Conservation (phyloP, 1,140 invertebrate genomes). For the Drosophila setifemur region DNA sequence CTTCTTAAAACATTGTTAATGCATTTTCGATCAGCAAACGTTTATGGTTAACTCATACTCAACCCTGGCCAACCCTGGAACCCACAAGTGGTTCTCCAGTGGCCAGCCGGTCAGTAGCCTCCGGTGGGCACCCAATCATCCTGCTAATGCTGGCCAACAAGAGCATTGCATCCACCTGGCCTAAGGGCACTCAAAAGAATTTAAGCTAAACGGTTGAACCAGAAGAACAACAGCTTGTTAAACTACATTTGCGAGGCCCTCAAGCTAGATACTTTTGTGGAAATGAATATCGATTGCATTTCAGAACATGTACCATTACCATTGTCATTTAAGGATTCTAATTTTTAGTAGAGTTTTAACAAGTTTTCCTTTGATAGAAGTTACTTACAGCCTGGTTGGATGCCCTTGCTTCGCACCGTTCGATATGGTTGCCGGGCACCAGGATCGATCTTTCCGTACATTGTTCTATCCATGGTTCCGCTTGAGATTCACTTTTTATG, state of each 20-base stretch:
- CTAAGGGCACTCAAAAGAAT: conserved; percentile 4
- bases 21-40: conserved; percentile 49
- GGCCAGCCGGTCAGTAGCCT: conserved; percentile 17
- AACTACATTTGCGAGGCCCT: conserved; percentile 83
- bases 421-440: conserved; percentile 91
- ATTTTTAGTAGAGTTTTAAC: too few relatives aligned
- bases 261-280: conserved; percentile 83
- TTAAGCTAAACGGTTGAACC: conserved; percentile 30
- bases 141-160: conserved; percentile 26
- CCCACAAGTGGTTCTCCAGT: conserved; percentile 32
- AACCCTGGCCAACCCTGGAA: conserved; percentile 24
- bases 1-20: too few relatives aligned
- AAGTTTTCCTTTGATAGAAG: too few relatives aligned
- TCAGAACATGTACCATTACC: too few relatives aligned
- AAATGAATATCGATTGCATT: conserved; percentile 2
- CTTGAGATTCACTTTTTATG: conserved; percentile 19
- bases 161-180: conserved; percentile 46
- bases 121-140: conserved; percentile 34
- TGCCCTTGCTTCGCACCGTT: conserved; percentile 89
- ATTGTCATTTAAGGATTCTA: too few relatives aligned
- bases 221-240: conserved; percentile 17
- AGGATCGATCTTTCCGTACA: conserved; percentile 91
- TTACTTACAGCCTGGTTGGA: conserved; percentile 92
- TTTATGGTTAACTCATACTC: too few relatives aligned
- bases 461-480: conserved; percentile 89